A percentile compares a stretch with the other conserved stretches of the same genome.
Conservation (phyloP, 1,140 invertebrate species). For the Harpegnathos saltator region DNA sequence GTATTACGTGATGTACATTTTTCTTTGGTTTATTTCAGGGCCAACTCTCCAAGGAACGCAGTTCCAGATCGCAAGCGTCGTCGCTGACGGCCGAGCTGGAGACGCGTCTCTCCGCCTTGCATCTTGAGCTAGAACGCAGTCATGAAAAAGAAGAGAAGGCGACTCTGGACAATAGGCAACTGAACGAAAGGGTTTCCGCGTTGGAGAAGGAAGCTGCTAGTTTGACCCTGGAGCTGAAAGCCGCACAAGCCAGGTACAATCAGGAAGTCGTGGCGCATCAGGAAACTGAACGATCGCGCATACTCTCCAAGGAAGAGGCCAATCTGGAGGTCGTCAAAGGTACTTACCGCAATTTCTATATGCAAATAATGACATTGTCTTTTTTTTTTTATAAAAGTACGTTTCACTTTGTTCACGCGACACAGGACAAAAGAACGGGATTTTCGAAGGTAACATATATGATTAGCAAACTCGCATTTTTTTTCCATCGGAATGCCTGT, state of each 20-base stretch:
- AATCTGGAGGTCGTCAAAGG: slow-evolving; percentile 96
- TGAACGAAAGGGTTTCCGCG: slow-evolving; percentile 92
- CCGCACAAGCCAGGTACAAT: slow-evolving; percentile 94
- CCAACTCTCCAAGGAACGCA: slow-evolving; percentile 94
- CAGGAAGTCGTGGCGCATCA: slow-evolving; percentile 96
- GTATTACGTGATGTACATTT: not conserved
- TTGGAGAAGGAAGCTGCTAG: slow-evolving; percentile 96
- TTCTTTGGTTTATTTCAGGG: slow-evolving; percentile 83
- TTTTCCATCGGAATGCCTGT: not conserved
- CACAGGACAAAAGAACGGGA: slow-evolving; percentile 84
- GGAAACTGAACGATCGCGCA: slow-evolving; percentile 93
- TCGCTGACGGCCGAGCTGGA: slow-evolving; percentile 92
- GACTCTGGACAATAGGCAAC: slow-evolving; percentile 91
- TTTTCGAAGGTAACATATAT: slow-evolving; percentile 84
- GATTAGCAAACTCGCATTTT: slow-evolving; percentile 18
- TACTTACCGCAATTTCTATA: slow-evolving; percentile 79
- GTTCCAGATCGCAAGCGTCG: slow-evolving; percentile 90
- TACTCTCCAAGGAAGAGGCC: slow-evolving; percentile 95
- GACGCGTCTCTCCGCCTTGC: slow-evolving; percentile 89
- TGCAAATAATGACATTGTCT: slow-evolving; percentile 12
- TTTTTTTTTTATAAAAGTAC: slow-evolving; percentile 5
- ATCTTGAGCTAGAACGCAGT: slow-evolving; percentile 91
- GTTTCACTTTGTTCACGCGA: slow-evolving; percentile 18
- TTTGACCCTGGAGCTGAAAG: slow-evolving; percentile 94
- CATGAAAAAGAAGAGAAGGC: slow-evolving; percentile 90